phyloP scores from a whole-genome alignment of 2,797 vertebrate genomes.

The Tangara arthus region DNA sequence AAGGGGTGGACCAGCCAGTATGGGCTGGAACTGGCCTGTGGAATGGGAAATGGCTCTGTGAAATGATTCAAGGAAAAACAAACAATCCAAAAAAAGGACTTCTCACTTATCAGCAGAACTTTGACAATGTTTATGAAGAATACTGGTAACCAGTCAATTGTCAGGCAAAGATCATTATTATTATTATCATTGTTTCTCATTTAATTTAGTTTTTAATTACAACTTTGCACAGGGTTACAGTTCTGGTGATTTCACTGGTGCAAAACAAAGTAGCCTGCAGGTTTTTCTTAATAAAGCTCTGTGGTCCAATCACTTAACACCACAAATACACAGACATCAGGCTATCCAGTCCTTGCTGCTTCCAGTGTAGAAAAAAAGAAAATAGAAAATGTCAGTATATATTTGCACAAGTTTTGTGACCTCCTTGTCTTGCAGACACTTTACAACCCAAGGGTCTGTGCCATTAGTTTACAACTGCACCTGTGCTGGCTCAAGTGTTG shows the following conservation, averaged over 20 bases:
- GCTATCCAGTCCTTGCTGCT: background rate
- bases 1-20: background rate
- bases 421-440: background rate
- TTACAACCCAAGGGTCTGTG: rapidly evolving
- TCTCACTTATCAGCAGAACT: background rate
- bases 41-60: background rate
- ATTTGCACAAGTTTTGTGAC: background rate
- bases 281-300: background rate
- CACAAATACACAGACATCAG: background rate
- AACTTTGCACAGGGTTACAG: background rate
- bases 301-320: background rate
- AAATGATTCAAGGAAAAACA: background rate
- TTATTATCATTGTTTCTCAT: background rate
- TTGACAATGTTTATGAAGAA: background rate
- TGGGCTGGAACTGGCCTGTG: background rate
- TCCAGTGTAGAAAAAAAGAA: background rate
- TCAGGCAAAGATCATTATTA: background rate
- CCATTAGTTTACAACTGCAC: background rate
- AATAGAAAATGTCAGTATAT: background rate
- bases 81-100: background rate
- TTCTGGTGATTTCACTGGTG: background rate
- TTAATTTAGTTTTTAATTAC: background rate
- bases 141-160: background rate
- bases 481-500: background rate
- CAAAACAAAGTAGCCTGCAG: background rate